Base-by-base conservation (phyloP, 2,113 vertebrate genomes). In the Lagopus leucura region DNA sequence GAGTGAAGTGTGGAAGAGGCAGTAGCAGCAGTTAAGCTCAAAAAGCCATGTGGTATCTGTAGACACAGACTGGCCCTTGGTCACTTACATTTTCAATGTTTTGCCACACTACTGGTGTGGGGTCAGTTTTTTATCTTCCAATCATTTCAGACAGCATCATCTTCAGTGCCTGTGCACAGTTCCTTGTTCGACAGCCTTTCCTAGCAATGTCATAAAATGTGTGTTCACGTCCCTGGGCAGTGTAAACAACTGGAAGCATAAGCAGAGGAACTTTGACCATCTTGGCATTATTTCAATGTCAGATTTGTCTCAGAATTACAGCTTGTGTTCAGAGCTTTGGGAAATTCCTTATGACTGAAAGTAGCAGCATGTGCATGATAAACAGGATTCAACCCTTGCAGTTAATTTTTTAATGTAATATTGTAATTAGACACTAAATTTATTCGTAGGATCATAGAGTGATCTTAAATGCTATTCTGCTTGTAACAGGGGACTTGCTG, bases 351-450 rank as follows among this genome's bases (percentile, higher is more conserved):
- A 67, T 1, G 2, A 38, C 64, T 43, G 20, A 77, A 87, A 92
- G 81, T 55, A 66, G 81, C 71, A 96, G 52, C 82, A 74, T 6
- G 54, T 38, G 36, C 2, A 2, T 75, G 92, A 82, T 79, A 73
- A 92, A 79, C 19, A 88, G 67, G 50, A 92, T 84, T 78, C 52
- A 79, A 65, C 70, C 42, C 70, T 91, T 72, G 77, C 79, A 82
- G 77, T 76, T 92, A 72, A 25, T 69, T 88, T 90, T 67, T 81
- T 82, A 74, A 93, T 42, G 27, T 76, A 87, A 90, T 86, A 90
- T 81, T 85, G 71, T 85, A 89, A 92, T 93, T 90, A 93, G 73
- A 57, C 76, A 74, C 57, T 94, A 57, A 52, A 93, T 86, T 60
- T 89, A 72, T 78, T 91, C 38, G 38, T 38, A 38, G 38, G 38